phyloP scores from a whole-genome alignment of 2,797 vertebrate genomes.

The Nannoperca obscura region DNA sequence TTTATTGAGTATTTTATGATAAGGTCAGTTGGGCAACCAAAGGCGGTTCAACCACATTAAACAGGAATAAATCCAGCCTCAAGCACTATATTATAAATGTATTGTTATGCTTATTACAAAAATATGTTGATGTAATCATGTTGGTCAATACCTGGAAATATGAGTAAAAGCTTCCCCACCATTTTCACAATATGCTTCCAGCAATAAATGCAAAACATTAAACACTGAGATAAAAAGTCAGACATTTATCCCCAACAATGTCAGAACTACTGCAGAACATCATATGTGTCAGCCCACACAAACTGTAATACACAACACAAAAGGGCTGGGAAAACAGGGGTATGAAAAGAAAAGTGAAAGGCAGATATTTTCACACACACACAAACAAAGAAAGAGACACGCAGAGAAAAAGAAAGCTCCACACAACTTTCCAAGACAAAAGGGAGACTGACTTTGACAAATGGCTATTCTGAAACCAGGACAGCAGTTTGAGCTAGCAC shows the following conservation, averaged over 20 bases:
- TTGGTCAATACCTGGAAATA: neutral
- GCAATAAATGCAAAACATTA: too few relatives aligned
- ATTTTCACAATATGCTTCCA: neutral
- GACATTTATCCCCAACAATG: neutral
- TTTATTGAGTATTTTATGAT: slow-evolving; percentile 56
- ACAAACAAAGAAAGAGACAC: slow-evolving; percentile 25
- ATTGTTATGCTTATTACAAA: slow-evolving; percentile 2
- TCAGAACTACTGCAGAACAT: neutral
- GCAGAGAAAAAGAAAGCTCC: slow-evolving; percentile 29
- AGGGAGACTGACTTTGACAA: slow-evolving; percentile 77
- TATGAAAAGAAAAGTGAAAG: slow-evolving; percentile 23
- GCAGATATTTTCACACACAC: slow-evolving; percentile 23
- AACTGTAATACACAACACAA: neutral
- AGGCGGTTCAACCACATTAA: slow-evolving; percentile 45
- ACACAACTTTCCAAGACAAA: slow-evolving; percentile 50
- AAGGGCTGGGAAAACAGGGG: neutral
- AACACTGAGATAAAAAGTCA: neutral
- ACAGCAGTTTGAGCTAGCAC: slow-evolving; percentile 62
- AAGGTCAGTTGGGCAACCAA: slow-evolving; percentile 36
- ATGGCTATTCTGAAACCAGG: slow-evolving; percentile 68
- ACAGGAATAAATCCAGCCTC: slow-evolving; percentile 24
- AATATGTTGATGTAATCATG: neutral
- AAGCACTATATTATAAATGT: neutral
- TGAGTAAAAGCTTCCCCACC: neutral
- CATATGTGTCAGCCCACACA: slow-evolving; percentile 16